Percentiles rank a stretch among this genome's conserved stretches.
Evolutionary conservation across 2,797 vertebrate species (phyloP).

Genomic region (Crypturellus tataupa): DNA sequence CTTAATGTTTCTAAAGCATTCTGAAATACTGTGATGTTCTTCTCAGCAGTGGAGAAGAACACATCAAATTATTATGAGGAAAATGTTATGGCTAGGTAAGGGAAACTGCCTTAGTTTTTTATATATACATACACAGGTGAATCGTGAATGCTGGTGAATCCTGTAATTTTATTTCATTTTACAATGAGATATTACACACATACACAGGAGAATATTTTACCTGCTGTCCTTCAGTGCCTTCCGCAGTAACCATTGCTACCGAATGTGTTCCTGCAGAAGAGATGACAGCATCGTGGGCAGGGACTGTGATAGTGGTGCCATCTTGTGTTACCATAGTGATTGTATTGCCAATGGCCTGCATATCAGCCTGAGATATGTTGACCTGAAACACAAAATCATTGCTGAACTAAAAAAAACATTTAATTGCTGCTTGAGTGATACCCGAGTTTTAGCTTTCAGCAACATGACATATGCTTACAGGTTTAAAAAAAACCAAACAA

Average conservation of each 20-base stretch:
- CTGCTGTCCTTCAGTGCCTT: constrained; percentile 93
- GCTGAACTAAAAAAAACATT: not conserved
- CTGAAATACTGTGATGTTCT: not conserved
- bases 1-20: not conserved
- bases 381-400: constrained; percentile 83
- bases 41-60: not conserved
- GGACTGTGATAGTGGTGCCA: constrained; percentile 97
- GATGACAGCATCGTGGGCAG: constrained; percentile 92
- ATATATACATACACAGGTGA: not conserved
- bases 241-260: constrained; percentile 95
- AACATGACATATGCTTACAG: not conserved
- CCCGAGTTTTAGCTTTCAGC: not conserved
- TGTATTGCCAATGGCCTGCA: constrained; percentile 94
- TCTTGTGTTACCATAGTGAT: constrained; percentile 99
- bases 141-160: not conserved
- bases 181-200: not conserved
- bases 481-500: too few species aligned
- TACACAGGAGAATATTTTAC: constrained; percentile 69
- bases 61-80: not conserved
- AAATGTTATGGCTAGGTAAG: not conserved
- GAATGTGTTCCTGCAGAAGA: constrained; percentile 90
- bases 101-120: not conserved
- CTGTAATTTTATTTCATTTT: not conserved
- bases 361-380: constrained; percentile 94
- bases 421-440: not conserved